phyloP scores from a whole-genome alignment of 2,797 vertebrate species.

The Threskiornis aethiopicus region DNA sequence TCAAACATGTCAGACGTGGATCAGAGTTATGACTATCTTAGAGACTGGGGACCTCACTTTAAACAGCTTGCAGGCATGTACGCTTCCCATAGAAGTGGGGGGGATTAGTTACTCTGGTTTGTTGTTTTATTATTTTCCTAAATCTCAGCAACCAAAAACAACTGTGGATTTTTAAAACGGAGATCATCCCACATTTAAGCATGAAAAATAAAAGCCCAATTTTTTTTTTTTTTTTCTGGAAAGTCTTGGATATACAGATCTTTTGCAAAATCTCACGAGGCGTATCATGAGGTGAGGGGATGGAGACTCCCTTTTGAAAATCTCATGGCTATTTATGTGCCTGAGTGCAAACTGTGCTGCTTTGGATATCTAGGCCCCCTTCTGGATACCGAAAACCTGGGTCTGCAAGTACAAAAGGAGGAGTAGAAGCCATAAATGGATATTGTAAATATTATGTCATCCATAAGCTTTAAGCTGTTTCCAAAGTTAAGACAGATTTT shows the following conservation, averaged over 20 bases:
- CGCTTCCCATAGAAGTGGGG: not conserved
- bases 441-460: not conserved
- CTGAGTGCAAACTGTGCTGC: not conserved
- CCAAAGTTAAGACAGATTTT: constrained; percentile 2
- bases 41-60: constrained; percentile 72
- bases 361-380: not conserved
- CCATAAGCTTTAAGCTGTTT: constrained; percentile 6
- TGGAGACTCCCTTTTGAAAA: not conserved
- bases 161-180: not conserved
- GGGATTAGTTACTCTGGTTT: not conserved
- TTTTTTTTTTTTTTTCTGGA: not conserved
- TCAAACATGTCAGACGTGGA: constrained; percentile 71
- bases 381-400: not conserved
- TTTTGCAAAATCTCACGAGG: not conserved
- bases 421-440: not conserved
- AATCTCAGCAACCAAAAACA: not conserved
- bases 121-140: not conserved
- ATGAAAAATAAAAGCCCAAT: not conserved
- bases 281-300: accelerated
- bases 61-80: constrained; percentile 78
- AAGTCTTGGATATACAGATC: not conserved
- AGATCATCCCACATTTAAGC: not conserved
- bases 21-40: constrained; percentile 64
- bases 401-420: not conserved
- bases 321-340: not conserved